Base-by-base conservation (phyloP, 2,888 invertebrate genomes). In the Microchrysa polita region DNA sequence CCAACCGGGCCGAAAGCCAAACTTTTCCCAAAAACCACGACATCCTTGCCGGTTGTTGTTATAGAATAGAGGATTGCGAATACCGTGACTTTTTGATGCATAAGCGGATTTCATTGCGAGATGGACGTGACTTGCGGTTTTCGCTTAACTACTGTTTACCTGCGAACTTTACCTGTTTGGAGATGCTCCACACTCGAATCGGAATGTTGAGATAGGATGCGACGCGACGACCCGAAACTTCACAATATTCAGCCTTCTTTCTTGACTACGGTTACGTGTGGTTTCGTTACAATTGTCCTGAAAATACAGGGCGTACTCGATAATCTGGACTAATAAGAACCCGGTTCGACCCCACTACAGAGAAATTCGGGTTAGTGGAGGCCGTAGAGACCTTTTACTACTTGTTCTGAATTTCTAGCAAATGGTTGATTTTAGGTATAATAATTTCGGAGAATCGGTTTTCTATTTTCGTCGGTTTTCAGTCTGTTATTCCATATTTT, bases 101-200 rank as follows among this genome's bases (percentile, higher is more conserved):
- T 57, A 75, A 75, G 61, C 73, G 57, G 67, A 63, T 71, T 71
- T 71, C 71, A 71, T 73, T 75, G 52, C 73, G 34, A 61, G 69
- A 75, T 75, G 75, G 75, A 75, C 75, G 75, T 75, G 75, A 75
- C 75, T 75, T 75, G 75, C 34, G 75, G 63, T 73, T 73, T 60
- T 65, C 52, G 60, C 63, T 73, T 69, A 75, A 73, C 75, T 65
- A 73, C 69, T 75, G 72, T 75, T 73, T 73, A 75, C 73, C 63
- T 72, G 60, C n/a, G 27, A 73, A 75, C 65, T 75, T 71, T 71
- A 75, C 65, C 73, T 71, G 71, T 20, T 40, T 42, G 42, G 10
- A 23, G 20, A 57, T 16, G 53, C 67, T n/a, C n/a, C n/a, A n/a
- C n/a, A n/a, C n/a, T 52, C 23, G 67, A 52, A 52, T 67, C 52